A percentile compares a stretch with the other conserved stretches of the same genome.
Evolutionary conservation across 2,888 invertebrate genomes (phyloP).

Genomic region (Ormyrus pomaceus): DNA sequence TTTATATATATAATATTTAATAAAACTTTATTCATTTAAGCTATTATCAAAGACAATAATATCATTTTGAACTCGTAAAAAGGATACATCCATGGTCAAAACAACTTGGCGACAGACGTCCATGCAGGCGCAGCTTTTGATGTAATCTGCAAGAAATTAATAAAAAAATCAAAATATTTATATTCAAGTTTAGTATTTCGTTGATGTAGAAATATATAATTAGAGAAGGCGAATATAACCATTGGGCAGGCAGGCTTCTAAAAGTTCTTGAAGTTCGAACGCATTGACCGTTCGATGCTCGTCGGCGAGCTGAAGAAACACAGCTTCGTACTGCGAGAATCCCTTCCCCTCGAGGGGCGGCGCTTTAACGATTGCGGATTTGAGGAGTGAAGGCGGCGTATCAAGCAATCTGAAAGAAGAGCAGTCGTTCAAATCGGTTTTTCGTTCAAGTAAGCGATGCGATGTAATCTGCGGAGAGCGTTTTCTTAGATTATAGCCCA

Average conservation of each 20-base stretch:
- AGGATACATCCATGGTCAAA: constrained; percentile 91
- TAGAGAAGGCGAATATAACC: constrained; percentile 70
- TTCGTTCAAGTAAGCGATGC: not conserved
- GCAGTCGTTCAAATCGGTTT: too few relatives aligned
- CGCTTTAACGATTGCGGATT: constrained; percentile 86
- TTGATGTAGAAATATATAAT: too few relatives aligned
- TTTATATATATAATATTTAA: not conserved
- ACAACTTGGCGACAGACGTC: constrained; percentile 95
- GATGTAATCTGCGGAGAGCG: too few relatives aligned
- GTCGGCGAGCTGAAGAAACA: constrained; percentile 92
- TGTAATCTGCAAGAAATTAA: constrained; percentile 82
- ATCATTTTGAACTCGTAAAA: constrained; percentile 51
- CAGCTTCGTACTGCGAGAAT: constrained; percentile 91
- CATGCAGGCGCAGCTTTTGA: constrained; percentile 94
- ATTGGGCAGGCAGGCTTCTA: constrained; percentile 94
- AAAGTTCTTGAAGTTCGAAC: constrained; percentile 91
- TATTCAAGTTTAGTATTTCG: not conserved
- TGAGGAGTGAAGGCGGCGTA: constrained; percentile 82
- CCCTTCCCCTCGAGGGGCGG: constrained; percentile 84
- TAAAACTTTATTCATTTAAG: not conserved
- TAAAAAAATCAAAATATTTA: not conserved
- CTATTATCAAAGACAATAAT: not conserved
- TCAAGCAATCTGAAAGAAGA: constrained; percentile 73
- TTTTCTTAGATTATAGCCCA: too few relatives aligned
- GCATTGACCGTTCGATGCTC: constrained; percentile 93